Base-by-base conservation (phyloP, 2,113 vertebrate species). In the Alligator sinensis region DNA sequence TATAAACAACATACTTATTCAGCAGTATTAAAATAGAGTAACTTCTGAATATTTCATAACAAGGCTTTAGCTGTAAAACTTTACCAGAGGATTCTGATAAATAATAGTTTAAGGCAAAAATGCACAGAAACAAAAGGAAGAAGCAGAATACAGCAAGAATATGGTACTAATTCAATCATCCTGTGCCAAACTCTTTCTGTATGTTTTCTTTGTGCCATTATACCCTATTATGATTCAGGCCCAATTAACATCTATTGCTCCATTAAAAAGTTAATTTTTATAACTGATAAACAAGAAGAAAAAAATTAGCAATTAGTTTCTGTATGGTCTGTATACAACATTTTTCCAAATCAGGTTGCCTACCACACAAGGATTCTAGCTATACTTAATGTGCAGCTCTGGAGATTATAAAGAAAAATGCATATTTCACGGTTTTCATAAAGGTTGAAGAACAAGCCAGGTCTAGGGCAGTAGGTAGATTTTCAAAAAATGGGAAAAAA, bases 21-120 rank as follows among this genome's bases (percentile, higher is more conserved):
- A 97, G 97, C 97, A 96, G 72, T 86, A 96, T 91, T 94, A 96
- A 98, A 96, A 96, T 95, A 97, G 68, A 97, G 96, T 91, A 95
- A 94, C 96, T 96, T 96, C 93, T 98, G 96, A 98, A 98, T 98
- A 98, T 98, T 98, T 98, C 97, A 98, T 98, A 89, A 92, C 95
- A 88, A 92, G 1, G 84, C 92, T 97, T 97, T 96, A 98, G 97
- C 96, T 98, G 74, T 96, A 98, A 97, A 97, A 97, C 91, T 96
- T 97, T 96, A 95, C 94, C 95, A 97, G 96, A 81, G 55, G 90
- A 90, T 0, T 2, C 57, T 95, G 70, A 81, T 93, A 92, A 96
- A 92, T 92, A 92, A 94, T 82, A 92, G 55, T 86, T 64, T 84
- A 80, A 92, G 80, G 22, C 34, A 38, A 72, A 34, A 72, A 47